Evolutionary conservation across 2,888 invertebrate genomes (phyloP).

Genomic region (Microctonus aethiopoides): DNA sequence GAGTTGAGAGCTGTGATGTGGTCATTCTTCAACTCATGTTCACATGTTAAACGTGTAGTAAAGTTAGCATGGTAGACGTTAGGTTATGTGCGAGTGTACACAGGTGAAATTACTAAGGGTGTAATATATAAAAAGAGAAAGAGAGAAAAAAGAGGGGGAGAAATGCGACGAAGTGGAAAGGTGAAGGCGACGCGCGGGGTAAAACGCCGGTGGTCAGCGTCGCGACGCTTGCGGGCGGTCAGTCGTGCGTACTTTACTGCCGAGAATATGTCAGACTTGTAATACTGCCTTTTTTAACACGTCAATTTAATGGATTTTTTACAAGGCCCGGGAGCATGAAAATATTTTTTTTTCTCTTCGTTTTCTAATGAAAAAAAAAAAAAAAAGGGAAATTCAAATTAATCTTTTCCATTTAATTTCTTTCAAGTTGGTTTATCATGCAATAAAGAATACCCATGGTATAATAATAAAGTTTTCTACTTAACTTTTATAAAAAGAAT

Average conservation of each 20-base stretch:
- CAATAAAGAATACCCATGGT: too few relatives aligned
- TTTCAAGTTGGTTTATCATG: too few relatives aligned
- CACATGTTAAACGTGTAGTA: neutral
- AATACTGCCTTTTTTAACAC: neutral
- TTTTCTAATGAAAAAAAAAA: neutral
- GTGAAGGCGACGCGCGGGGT: constrained; percentile 39
- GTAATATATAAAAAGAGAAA: constrained; percentile 8
- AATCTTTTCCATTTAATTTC: too few relatives aligned
- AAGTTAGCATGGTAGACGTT: neutral
- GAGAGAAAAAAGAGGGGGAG: constrained; percentile 13
- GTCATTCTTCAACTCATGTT: constrained; percentile 5
- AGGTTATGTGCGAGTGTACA: constrained; percentile 22
- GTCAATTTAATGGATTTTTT: neutral
- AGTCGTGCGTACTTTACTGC: constrained; percentile 50
- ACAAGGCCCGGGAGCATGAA: neutral
- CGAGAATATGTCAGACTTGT: constrained; percentile 41
- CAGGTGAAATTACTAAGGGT: constrained; percentile 6
- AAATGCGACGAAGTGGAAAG: constrained; percentile 30
- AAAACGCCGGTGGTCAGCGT: constrained; percentile 55
- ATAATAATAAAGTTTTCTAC: too few relatives aligned
- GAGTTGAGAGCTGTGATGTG: neutral
- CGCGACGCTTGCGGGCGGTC: constrained; percentile 50
- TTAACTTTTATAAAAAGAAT: too few relatives aligned
- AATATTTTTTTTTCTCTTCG: neutral
- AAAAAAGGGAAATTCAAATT: too few relatives aligned